These are phyloP conservation scores for Ptilodon capucinus DNA, from an alignment of 2,888 invertebrate species.

Conservation along the genomic window DNA sequence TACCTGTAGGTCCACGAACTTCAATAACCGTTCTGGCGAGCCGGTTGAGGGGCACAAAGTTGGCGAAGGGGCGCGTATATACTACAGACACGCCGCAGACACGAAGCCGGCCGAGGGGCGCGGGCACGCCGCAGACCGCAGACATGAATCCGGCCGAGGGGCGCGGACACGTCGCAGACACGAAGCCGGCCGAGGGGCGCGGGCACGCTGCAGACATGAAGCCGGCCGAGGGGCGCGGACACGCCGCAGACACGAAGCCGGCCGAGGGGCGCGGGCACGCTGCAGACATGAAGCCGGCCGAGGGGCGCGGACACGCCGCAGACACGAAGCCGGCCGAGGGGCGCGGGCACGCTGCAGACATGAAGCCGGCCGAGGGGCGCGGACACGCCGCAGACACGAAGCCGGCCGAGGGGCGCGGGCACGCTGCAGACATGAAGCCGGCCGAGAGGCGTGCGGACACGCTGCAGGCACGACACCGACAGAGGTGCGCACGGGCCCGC, in stretches of 20 bases:
- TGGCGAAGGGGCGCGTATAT: not conserved
- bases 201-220: not conserved
- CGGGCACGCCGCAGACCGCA: not conserved
- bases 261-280: not conserved
- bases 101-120: not conserved
- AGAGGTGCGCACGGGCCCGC: not conserved
- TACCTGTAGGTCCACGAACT: not conserved
- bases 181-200: not conserved
- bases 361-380: not conserved
- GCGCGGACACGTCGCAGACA: constrained; percentile 4
- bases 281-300: not conserved
- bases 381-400: not conserved
- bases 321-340: not conserved
- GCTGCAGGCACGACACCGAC: not conserved
- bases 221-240: not conserved
- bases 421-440: not conserved
- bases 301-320: not conserved
- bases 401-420: not conserved
- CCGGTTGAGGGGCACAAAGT: too few species aligned
- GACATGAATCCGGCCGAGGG: not conserved
- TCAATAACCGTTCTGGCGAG: not conserved
- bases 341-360: not conserved
- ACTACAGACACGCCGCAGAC: too few species aligned
- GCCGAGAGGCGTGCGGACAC: not conserved
- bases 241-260: not conserved